Evolutionary conservation across 2,113 vertebrate species (phyloP).

Genomic region (Upupa epops): DNA sequence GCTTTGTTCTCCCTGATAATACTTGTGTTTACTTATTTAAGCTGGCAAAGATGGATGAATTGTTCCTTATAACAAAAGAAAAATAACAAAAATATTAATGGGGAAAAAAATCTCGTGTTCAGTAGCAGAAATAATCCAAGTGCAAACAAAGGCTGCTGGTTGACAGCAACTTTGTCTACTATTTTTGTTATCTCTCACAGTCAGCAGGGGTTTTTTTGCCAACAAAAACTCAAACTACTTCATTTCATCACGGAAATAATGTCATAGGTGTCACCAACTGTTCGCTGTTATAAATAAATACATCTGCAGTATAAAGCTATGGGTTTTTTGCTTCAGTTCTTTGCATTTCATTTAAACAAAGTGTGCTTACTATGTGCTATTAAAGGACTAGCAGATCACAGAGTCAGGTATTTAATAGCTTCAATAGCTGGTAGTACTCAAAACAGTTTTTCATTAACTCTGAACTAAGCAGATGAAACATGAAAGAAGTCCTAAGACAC

Average conservation of each 20-base stretch:
- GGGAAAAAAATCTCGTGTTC: neutral
- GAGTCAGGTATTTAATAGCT: neutral
- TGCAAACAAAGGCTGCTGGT: neutral
- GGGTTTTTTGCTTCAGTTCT: neutral
- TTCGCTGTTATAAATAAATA: neutral
- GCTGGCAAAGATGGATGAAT: neutral
- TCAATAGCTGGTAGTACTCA: neutral
- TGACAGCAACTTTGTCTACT: neutral
- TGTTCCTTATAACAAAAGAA: neutral
- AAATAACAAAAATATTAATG: neutral
- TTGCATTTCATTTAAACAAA: neutral
- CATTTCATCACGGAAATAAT: neutral
- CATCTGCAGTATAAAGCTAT: neutral
- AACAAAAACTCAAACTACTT: neutral
- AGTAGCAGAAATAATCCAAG: neutral
- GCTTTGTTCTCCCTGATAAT: neutral
- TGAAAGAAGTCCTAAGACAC: neutral
- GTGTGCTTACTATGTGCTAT: neutral
- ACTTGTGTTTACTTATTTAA: neutral
- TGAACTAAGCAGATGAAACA: neutral
- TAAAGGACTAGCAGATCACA: neutral
- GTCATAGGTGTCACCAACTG: neutral
- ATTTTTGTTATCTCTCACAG: neutral
- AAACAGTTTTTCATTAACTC: neutral
- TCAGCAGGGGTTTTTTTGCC: neutral